phyloP scores from a whole-genome alignment of 2,113 vertebrate species.

The Corythoichthys haematopterus region DNA sequence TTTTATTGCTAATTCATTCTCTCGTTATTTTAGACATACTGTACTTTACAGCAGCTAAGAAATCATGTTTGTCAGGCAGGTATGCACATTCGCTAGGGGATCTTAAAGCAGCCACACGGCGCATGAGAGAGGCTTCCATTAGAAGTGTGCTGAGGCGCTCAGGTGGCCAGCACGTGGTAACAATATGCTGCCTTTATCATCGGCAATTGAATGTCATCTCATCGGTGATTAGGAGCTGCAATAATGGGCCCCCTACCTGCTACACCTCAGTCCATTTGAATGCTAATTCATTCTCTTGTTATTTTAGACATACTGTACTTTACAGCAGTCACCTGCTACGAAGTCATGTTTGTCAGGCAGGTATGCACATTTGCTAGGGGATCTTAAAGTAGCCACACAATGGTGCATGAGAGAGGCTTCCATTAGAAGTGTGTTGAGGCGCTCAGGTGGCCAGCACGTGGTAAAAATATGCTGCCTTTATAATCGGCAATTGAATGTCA shows the following conservation, averaged over 20 bases:
- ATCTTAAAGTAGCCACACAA: too few species aligned
- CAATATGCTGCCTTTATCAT: slow-evolving; percentile 96
- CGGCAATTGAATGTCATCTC: slow-evolving; percentile 99
- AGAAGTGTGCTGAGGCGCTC: slow-evolving; percentile 95
- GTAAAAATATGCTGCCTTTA: slow-evolving; percentile 94
- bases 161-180: slow-evolving; percentile 92
- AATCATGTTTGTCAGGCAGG: too few species aligned
- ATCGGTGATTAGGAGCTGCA: slow-evolving; percentile 98
- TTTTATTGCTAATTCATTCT: too few species aligned
- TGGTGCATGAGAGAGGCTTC: slow-evolving; percentile 85
- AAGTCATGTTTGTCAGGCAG: too few species aligned
- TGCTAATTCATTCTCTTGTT: too few species aligned
- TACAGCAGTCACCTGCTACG: too few species aligned
- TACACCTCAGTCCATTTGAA: slow-evolving; percentile 10
- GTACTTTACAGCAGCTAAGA: too few species aligned
- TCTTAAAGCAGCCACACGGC: slow-evolving; percentile 21
- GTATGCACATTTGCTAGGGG: too few species aligned
- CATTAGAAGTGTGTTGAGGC: slow-evolving; percentile 98
- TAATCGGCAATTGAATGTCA: slow-evolving; percentile 96
- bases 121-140: slow-evolving; percentile 95
- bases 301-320: too few species aligned
- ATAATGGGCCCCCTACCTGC: slow-evolving; percentile 96
- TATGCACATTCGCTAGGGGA: too few species aligned
- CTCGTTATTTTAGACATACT: too few species aligned
- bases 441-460: slow-evolving; percentile 92